Evolutionary conservation across 1,140 invertebrate species (phyloP).

Genomic region (Lucilia sericata): DNA sequence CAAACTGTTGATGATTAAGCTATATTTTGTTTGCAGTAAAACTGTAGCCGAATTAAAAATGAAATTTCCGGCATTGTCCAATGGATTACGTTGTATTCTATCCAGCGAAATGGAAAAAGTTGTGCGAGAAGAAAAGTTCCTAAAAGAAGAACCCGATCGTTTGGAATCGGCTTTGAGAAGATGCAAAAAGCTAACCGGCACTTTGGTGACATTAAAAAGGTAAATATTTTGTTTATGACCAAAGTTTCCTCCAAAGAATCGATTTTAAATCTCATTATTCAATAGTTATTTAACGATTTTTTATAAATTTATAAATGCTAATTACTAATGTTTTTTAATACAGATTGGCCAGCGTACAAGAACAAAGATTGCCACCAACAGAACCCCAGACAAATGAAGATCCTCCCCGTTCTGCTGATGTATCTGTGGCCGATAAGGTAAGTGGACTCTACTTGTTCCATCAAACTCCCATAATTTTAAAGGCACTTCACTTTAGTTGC

Average conservation of each 20-base stretch:
- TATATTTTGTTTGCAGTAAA: constrained; percentile 74
- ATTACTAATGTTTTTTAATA: background rate
- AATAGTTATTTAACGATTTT: too few species aligned
- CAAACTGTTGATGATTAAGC: too few species aligned
- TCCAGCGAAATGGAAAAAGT: constrained; percentile 95
- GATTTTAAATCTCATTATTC: too few species aligned
- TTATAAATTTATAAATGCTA: background rate
- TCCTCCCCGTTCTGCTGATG: constrained; percentile 75
- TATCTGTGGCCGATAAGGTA: constrained; percentile 78
- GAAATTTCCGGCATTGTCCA: constrained; percentile 89
- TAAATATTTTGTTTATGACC: too few species aligned
- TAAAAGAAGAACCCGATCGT: constrained; percentile 94
- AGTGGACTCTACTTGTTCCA: background rate
- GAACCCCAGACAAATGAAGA: constrained; percentile 74
- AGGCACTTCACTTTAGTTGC: constrained; percentile 37
- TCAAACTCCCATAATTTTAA: background rate
- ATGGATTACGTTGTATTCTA: constrained; percentile 88
- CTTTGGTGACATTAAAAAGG: constrained; percentile 96
- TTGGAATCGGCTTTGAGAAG: constrained; percentile 89
- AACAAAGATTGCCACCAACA: constrained; percentile 83
- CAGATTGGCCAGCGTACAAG: constrained; percentile 94
- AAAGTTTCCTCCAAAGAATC: too few species aligned
- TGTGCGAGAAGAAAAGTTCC: constrained; percentile 93
- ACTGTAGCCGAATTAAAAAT: constrained; percentile 95
- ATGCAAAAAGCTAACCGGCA: constrained; percentile 97